These are phyloP conservation scores for Gambusia yucatana DNA, from an alignment of 2,797 vertebrate genomes.

Conservation along the genomic window DNA sequence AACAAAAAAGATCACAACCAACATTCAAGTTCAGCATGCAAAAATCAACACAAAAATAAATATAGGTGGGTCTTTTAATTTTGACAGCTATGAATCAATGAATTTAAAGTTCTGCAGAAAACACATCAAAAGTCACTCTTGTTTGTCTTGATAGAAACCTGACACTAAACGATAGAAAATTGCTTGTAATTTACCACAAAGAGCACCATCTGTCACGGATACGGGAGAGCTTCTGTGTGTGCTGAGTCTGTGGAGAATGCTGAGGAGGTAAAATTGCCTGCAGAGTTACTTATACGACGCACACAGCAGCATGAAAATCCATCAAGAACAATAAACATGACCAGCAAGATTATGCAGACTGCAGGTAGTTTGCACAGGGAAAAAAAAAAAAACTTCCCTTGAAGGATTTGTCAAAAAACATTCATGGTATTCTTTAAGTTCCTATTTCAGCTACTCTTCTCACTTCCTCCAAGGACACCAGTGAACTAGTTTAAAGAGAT, in stretches of 20 bases:
- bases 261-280: neutral
- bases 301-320: constrained; percentile 2
- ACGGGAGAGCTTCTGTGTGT: neutral
- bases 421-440: neutral
- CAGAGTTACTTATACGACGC: neutral
- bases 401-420: neutral
- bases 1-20: neutral
- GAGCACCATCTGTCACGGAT: neutral
- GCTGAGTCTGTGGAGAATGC: neutral
- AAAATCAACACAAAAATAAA: neutral
- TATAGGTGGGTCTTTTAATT: neutral
- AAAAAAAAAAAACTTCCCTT: neutral
- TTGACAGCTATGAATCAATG: neutral
- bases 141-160: constrained; percentile 11
- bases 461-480: neutral
- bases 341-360: neutral
- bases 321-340: constrained; percentile 1
- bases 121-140: constrained; percentile 1
- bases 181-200: constrained; percentile 5
- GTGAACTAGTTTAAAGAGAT: neutral
- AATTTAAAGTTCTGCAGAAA: constrained; percentile 5
- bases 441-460: neutral
- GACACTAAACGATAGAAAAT: neutral
- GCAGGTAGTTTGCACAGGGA: neutral
- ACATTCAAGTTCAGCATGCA: neutral